A percentile compares a stretch with the other conserved stretches of the same genome.
Evolutionary conservation across 1,140 invertebrate species (phyloP).

Genomic region (Eumeta japonica): DNA sequence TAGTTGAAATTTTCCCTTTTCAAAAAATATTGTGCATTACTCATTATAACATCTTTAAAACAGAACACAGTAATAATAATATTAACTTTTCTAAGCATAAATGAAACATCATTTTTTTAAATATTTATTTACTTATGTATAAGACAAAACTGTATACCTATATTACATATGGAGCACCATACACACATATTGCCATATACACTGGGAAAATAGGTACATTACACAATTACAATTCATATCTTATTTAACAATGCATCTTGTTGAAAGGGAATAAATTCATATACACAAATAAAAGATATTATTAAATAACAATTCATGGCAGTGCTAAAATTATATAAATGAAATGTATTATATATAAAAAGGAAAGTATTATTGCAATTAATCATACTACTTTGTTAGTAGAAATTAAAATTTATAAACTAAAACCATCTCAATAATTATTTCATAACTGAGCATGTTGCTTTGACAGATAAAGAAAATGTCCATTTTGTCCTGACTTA

Average conservation of each 20-base stretch:
- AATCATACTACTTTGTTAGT: not conserved
- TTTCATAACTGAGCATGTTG: too few species aligned
- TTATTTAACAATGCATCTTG: not conserved
- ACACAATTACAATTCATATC: too few species aligned
- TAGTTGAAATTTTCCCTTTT: too few species aligned
- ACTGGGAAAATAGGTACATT: constrained; percentile 17
- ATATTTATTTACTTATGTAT: constrained; percentile 47
- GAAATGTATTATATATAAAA: not conserved
- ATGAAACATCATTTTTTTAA: too few species aligned
- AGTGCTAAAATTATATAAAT: constrained; percentile 12
- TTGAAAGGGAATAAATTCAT: not conserved
- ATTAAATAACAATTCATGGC: constrained; percentile 24
- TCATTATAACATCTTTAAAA: too few species aligned
- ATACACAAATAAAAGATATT: constrained; percentile 12
- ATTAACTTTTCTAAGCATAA: too few species aligned
- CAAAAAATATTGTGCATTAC: too few species aligned
- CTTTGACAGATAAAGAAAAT: too few species aligned
- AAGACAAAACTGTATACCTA: constrained; percentile 46
- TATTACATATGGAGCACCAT: constrained; percentile 46
- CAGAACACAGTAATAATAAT: too few species aligned
- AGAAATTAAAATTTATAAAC: too few species aligned
- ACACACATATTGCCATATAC: constrained; percentile 33
- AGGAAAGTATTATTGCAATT: not conserved
- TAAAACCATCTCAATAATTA: too few species aligned
- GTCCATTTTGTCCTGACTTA: too few species aligned